A percentile compares a stretch with the other conserved stretches of the same genome.
These are phyloP conservation scores for Crotophaga sulcirostris DNA, from an alignment of 2,113 vertebrate species.

Conservation along the genomic window DNA sequence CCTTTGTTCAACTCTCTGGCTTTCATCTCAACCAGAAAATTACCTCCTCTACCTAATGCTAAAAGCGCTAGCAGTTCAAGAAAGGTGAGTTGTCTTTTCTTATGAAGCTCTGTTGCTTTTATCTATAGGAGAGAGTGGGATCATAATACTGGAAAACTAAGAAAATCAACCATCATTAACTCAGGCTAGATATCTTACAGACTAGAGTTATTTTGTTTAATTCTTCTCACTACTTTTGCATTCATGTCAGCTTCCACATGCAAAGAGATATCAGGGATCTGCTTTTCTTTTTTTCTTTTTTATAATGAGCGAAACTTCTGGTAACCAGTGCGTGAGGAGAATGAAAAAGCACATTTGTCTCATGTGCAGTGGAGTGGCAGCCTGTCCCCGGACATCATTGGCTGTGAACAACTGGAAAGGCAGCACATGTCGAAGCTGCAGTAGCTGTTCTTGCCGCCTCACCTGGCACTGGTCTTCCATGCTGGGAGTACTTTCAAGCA, in stretches of 20 bases:
- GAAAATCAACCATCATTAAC: neutral
- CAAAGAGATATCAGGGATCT: neutral
- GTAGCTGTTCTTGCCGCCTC: neutral
- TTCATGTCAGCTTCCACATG: neutral
- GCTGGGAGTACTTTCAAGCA: neutral
- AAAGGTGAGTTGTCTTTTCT: slow-evolving; percentile 4
- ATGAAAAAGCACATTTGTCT: neutral
- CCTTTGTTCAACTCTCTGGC: neutral
- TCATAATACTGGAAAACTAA: neutral
- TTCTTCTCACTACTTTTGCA: neutral
- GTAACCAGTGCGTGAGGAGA: neutral
- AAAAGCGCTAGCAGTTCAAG: neutral
- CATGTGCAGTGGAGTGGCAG: neutral
- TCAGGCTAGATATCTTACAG: neutral
- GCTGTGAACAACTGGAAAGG: neutral
- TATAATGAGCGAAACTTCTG: neutral
- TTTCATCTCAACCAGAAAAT: neutral
- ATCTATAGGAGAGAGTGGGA: neutral
- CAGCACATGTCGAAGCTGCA: fast-evolving
- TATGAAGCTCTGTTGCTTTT: neutral
- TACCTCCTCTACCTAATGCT: neutral
- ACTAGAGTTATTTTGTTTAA: neutral
- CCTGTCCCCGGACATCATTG: neutral
- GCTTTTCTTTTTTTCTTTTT: neutral
- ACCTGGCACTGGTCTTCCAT: neutral